These are phyloP conservation scores for Periophthalmus modestus DNA, from an alignment of 2,113 vertebrate genomes.

Conservation along the genomic window DNA sequence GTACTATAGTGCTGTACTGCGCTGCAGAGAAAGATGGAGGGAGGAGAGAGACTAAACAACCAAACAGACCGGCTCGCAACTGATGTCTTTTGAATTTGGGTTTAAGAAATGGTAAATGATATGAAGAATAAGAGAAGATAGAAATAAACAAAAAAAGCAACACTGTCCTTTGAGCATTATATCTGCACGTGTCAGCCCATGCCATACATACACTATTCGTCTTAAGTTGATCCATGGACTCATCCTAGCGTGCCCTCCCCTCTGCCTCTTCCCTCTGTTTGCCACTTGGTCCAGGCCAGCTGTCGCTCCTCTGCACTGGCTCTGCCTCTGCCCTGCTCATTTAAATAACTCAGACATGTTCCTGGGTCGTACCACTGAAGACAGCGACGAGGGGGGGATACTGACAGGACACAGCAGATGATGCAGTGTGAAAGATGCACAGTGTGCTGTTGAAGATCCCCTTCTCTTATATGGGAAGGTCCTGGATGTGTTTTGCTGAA, in stretches of 20 bases:
- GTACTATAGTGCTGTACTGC: conserved; percentile 43
- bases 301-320: conserved; percentile 67
- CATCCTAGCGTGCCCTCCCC: conserved; percentile 57
- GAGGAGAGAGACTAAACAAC: conserved; percentile 56
- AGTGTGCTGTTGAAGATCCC: conserved; percentile 18
- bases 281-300: conserved; percentile 77
- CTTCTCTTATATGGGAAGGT: conserved; percentile 5
- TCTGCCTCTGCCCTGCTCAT: conserved; percentile 72
- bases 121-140: conserved; percentile 17
- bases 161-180: conserved; percentile 39
- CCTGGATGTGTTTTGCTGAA: conserved; percentile 49
- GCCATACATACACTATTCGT: conserved; percentile 73
- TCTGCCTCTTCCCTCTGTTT: conserved; percentile 43
- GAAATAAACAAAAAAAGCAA: conserved; percentile 26
- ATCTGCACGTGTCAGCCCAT: conserved; percentile 51
- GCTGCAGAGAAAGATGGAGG: conserved; percentile 51
- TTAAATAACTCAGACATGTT: conserved; percentile 79
- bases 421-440: conserved; percentile 21
- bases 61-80: conserved; percentile 42
- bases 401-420: conserved; percentile 17
- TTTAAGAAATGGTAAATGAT: conserved; percentile 30
- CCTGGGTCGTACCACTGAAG: conserved; percentile 75
- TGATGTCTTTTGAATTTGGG: conserved; percentile 47
- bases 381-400: conserved; percentile 54
- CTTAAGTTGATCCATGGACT: conserved; percentile 73